Conservation (phyloP, 2,113 vertebrate species). For the Ceratotherium simum region DNA sequence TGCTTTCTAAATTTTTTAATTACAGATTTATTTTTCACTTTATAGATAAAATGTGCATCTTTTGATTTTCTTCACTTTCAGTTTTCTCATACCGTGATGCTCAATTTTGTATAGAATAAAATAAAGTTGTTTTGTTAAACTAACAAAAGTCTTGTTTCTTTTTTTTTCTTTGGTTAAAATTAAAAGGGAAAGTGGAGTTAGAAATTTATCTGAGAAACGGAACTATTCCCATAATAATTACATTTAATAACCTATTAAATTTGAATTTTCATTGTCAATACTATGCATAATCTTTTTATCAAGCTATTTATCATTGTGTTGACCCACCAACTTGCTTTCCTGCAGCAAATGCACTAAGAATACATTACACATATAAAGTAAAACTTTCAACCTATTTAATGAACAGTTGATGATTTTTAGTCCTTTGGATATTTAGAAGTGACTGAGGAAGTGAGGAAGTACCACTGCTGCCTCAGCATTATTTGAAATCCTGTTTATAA, state of each 20-base stretch:
- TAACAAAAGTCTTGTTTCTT: background rate
- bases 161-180: conserved; percentile 27
- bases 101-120: background rate
- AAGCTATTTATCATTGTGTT: background rate
- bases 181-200: conserved; percentile 42
- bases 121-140: background rate
- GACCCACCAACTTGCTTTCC: conserved; percentile 27
- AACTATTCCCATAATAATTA: conserved; percentile 19
- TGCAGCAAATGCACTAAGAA: background rate
- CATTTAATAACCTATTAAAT: conserved; percentile 37
- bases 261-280: conserved; percentile 2
- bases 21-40: conserved; percentile 6
- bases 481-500: conserved; percentile 53
- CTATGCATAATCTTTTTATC: background rate
- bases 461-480: background rate
- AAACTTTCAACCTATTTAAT: conserved; percentile 31
- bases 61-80: conserved; percentile 35
- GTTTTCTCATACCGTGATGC: background rate
- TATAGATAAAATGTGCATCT: background rate
- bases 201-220: conserved; percentile 39
- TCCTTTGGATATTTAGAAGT: conserved; percentile 24
- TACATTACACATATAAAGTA: background rate
- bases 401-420: conserved; percentile 6
- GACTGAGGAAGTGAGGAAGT: background rate
- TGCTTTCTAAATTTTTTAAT: background rate